Conservation (phyloP, 2,888 invertebrate species). For the Protodeltote pygarga region DNA sequence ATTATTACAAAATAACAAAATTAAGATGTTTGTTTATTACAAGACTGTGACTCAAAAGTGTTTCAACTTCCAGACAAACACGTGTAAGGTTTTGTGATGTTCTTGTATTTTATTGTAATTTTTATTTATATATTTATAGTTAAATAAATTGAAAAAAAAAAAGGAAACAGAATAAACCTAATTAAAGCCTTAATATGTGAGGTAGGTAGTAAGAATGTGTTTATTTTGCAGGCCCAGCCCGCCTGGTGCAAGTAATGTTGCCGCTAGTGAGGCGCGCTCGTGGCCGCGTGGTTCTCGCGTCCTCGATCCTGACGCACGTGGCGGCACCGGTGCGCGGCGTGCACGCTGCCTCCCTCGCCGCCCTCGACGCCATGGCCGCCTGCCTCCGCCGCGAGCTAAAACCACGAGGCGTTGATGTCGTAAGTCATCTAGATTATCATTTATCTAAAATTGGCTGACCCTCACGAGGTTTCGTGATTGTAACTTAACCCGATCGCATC, state of each 20-base stretch:
- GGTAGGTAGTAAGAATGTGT: too few relatives aligned
- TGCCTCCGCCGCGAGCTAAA: constrained; percentile 93
- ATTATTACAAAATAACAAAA: too few relatives aligned
- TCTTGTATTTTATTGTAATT: too few relatives aligned
- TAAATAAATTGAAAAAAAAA: too few relatives aligned
- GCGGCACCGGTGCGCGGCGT: constrained; percentile 93
- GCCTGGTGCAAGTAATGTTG: constrained; percentile 92
- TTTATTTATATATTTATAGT: too few relatives aligned
- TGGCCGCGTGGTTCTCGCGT: constrained; percentile 93
- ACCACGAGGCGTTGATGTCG: constrained; percentile 92
- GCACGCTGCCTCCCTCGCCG: constrained; percentile 92
- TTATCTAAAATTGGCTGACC: not conserved
- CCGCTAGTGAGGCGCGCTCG: constrained; percentile 92
- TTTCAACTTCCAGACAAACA: too few relatives aligned
- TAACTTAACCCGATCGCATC: too few relatives aligned
- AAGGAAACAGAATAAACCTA: too few relatives aligned
- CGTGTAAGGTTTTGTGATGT: too few relatives aligned
- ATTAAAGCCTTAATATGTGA: too few relatives aligned
- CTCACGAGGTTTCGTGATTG: not conserved
- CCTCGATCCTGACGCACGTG: constrained; percentile 93
- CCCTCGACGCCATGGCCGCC: constrained; percentile 92
- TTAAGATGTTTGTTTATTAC: too few relatives aligned
- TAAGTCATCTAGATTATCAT: constrained; percentile 65
- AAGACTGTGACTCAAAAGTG: too few relatives aligned
- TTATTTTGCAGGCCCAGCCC: constrained; percentile 85